Base-by-base conservation (phyloP, 1,140 invertebrate genomes). In the Periplaneta americana region DNA sequence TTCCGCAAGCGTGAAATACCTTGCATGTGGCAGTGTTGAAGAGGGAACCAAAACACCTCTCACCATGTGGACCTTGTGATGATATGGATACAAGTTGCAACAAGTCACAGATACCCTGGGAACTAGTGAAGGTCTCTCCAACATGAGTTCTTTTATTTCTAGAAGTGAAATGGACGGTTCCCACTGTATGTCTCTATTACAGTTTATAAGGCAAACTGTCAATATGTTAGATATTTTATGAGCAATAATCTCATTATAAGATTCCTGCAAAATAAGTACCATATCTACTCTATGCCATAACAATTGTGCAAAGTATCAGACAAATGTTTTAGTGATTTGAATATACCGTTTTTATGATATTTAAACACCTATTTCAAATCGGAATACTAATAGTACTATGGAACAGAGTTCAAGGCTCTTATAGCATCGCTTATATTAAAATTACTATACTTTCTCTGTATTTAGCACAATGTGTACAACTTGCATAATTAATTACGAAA, bases 141-240 rank as follows among this genome's bases (percentile, higher is more conserved):
- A 39, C 34, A 76, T 34, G 77, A 77, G 32, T 22, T 66, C n/a
- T 66, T 31, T 31, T 22, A 34, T 66, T 32, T 17, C 48, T 79
- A 80, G 79, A 80, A 74, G 74, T 80, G 39, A 80, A 80, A 66
- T 80, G 79, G 79, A 80, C 79, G 79, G 79, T 80, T 80, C 79
- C 79, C 79, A 80, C 66, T 80, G 66, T 36, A 80, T 75, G 74
- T 80, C 13, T 32, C 79, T 80, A 37, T 78, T 80, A 48, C 79
- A 80, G 79, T 80, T 80, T 66, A 80, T 80, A 81, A 81, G 80
- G 80, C 80, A 81, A 81, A 81, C 80, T 78, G 80, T 76, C 76
- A 36, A 81, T 78, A 75, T 77, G 35, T 75, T 77, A 34, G 48
- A 32, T 80, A 36, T 48, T 81, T 34, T 75, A 75, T 81, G 66